Base-by-base conservation (phyloP, 2,888 invertebrate species). In the Trimorus sp. region DNA sequence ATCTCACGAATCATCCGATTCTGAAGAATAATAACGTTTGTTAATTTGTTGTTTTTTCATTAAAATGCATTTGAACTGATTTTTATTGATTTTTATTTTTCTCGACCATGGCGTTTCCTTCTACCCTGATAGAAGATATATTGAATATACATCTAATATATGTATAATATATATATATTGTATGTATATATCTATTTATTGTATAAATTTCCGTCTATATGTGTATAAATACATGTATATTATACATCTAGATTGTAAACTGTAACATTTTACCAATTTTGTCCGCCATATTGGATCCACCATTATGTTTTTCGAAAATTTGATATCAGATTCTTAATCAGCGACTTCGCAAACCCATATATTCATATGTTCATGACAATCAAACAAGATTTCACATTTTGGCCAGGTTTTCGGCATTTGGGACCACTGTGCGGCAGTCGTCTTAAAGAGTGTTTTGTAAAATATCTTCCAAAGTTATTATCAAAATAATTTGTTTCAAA, bases 61-160 rank as follows among this genome's bases (percentile, higher is more conserved):
- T 45, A 45, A 45, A 45, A 45, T n/a, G 45, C 45, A 45, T 45
- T n/a, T 45, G 45, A 12, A 45, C 45, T n/a, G 45, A 45, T 45
- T 45, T n/a, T 45, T 45, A 45, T 6, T 45, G 11, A 45, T 45
- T 45, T 45, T 45, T 45, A 45, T 45, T 45, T 45, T 45, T 45
- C 45, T 45, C n/a, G 6, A 45, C 45, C 45, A 6, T 45, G 45
- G n/a, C n/a, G n/a, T n/a, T n/a, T n/a, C n/a, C n/a, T n/a, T n/a
- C n/a, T n/a, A n/a, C n/a, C n/a, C n/a, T n/a, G n/a, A n/a, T n/a
- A n/a, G n/a, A n/a, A n/a, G n/a, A n/a, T 45, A 9, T 9, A 12
- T 45, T 45, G 11, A 1, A 12, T 45, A 9, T 45, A 45, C 26
- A 26, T 26, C 26, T 26, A 26, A 26, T 26, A 26, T 26, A 26